These are phyloP conservation scores for Parus major DNA, from an alignment of 2,113 vertebrate genomes.

Conservation along the genomic window DNA sequence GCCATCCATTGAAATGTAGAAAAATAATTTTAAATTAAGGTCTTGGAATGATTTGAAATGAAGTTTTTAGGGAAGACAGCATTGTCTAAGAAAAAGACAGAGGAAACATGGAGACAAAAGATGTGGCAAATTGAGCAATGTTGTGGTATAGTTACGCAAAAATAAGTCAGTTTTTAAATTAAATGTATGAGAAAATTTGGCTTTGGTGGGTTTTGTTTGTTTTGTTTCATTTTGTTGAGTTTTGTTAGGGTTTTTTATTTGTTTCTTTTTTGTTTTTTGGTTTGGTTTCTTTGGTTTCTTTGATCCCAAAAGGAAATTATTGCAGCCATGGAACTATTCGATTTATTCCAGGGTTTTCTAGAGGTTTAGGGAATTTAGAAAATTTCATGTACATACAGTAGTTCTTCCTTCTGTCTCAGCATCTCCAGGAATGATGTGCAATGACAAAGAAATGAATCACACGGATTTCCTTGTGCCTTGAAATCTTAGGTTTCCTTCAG, in stretches of 20 bases:
- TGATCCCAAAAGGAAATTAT: background rate
- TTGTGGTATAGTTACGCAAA: background rate
- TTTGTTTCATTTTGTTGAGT: too few species aligned
- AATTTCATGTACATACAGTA: background rate
- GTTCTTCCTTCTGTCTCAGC: background rate
- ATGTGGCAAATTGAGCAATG: rapidly evolving
- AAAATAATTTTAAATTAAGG: background rate
- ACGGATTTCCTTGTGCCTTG: background rate
- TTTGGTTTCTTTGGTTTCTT: background rate
- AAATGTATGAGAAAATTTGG: background rate
- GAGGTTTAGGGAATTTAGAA: background rate
- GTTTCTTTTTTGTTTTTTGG: background rate
- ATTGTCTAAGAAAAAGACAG: background rate
- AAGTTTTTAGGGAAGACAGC: background rate
- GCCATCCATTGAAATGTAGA: background rate
- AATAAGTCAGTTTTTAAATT: background rate
- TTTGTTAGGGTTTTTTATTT: background rate
- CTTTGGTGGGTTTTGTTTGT: too few species aligned
- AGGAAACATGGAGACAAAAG: background rate
- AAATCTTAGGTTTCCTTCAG: background rate
- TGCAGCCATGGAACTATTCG: background rate
- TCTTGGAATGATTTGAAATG: background rate
- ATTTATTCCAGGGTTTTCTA: background rate
- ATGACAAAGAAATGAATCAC: background rate
- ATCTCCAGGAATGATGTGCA: background rate